phyloP scores from a whole-genome alignment of 2,113 vertebrate genomes.

The Gavia stellata region DNA sequence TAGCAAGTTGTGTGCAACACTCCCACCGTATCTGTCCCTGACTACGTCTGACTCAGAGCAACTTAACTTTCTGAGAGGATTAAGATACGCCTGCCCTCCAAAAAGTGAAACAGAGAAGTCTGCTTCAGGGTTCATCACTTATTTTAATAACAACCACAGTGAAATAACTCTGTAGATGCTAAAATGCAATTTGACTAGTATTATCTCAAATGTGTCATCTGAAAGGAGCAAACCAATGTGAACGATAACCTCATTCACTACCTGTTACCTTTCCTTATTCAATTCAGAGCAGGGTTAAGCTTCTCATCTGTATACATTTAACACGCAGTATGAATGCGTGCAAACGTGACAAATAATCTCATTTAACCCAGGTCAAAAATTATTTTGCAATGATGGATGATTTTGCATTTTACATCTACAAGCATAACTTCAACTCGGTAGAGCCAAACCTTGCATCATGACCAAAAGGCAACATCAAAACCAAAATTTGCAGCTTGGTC shows the following conservation, averaged over 20 bases:
- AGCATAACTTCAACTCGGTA: not conserved
- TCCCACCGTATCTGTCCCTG: not conserved
- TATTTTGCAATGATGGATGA: not conserved
- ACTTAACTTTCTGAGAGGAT: not conserved
- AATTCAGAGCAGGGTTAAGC: not conserved
- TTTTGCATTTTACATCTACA: not conserved
- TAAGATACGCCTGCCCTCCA: not conserved
- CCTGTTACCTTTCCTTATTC: not conserved
- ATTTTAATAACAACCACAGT: not conserved
- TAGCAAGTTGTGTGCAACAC: not conserved
- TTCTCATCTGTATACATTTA: not conserved
- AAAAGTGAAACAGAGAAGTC: not conserved
- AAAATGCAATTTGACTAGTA: not conserved
- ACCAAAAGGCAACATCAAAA: not conserved
- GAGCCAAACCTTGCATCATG: not conserved
- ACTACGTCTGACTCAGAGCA: not conserved
- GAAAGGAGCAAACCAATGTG: not conserved
- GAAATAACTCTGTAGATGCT: not conserved
- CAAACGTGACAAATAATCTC: not conserved
- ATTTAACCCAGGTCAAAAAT: not conserved
- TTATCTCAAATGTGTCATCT: not conserved
- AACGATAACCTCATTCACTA: not conserved
- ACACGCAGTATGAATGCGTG: not conserved
- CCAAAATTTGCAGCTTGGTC: not conserved
- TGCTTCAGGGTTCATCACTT: not conserved